These are phyloP conservation scores for Drosophila funebris DNA, from an alignment of 1,140 invertebrate species.

Conservation along the genomic window DNA sequence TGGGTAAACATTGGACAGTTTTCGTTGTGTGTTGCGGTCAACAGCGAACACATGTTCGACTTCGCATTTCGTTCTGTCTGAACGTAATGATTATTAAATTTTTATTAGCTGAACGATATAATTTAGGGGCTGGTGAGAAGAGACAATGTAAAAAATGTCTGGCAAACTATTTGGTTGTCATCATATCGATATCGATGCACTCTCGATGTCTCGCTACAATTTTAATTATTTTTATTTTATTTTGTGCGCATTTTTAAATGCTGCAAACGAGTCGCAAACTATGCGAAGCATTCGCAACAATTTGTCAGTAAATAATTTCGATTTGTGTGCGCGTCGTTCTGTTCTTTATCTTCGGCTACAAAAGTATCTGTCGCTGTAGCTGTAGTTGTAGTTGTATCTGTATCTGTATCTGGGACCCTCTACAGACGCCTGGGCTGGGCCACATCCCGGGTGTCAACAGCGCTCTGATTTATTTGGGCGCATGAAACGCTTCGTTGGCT, in stretches of 20 bases:
- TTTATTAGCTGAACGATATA: conserved; percentile 64
- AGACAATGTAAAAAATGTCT: conserved; percentile 31
- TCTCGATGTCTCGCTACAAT: conserved; percentile 36
- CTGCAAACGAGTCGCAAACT: conserved; percentile 39
- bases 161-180: conserved; percentile 36
- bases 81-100: conserved; percentile 67
- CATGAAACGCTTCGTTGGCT: conserved; percentile 81
- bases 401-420: conserved; percentile 32
- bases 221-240: conserved; percentile 66
- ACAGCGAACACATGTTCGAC: conserved; percentile 69
- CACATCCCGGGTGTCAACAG: conserved; percentile 75
- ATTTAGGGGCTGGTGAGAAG: conserved; percentile 31
- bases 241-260: conserved; percentile 66
- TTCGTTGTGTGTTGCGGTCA: conserved; percentile 68
- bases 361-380: conserved; percentile 29
- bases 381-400: conserved; percentile 25
- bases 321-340: conserved; percentile 45
- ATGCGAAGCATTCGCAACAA: conserved; percentile 77
- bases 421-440: conserved; percentile 28
- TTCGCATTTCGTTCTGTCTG: conserved; percentile 47
- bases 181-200: conserved; percentile 33
- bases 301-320: conserved; percentile 83
- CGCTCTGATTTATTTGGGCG: conserved; percentile 81
- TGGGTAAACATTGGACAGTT: conserved; percentile 76
- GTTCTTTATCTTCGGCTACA: conserved; percentile 12